Base-by-base conservation (phyloP, 2,797 vertebrate genomes). In the Champsocephalus esox region DNA sequence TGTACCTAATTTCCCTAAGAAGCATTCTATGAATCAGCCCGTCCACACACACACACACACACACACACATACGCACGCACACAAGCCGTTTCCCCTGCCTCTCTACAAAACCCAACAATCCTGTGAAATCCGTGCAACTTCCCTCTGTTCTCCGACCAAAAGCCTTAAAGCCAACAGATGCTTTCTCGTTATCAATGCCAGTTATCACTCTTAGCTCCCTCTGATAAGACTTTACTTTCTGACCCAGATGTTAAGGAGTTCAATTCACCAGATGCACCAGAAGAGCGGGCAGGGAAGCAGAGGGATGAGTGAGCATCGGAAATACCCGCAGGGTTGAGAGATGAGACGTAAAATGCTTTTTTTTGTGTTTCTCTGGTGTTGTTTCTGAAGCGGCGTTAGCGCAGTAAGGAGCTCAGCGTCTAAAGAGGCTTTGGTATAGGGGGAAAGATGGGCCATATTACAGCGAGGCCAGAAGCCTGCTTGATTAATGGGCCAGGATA, bases 401-500 rank as follows among this genome's bases (percentile, higher is more conserved):
- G 83, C 89, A 85, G 86, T 97, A 97, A 98, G 97, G 96, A 97
- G 96, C 94, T 96, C 94, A 95, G 95, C 94, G 89, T 96, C 95
- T 94, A 97, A 97, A 97, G 96, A 97, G 97, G 96, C 96, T 99
- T 95, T 98, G 96, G 94, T 95, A 78, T 41, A 73, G 85, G 65
- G 83, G 93, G 93, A 96, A 95, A 96, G 96, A 96, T 94, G 95
- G 96, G 96, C 93, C 96, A 97, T 97, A 97, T 97, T 97, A 96
- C 94, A 87, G 90, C 66, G 89, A 94, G 96, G 95, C 87, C 96
- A 96, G 97, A 97, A 97, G 96, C 96, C 92, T 92, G 94, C 96
- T 97, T 98, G 97, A 98, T 98, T 98, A 98, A 99, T 98, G 96
- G 94, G 69, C 94, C 93, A 87, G 91, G 96, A 99, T 99, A 97